These are phyloP conservation scores for Epizoanthus ramosus DNA, from an alignment of 92 coral and sea anemone species.

Conservation along the genomic window DNA sequence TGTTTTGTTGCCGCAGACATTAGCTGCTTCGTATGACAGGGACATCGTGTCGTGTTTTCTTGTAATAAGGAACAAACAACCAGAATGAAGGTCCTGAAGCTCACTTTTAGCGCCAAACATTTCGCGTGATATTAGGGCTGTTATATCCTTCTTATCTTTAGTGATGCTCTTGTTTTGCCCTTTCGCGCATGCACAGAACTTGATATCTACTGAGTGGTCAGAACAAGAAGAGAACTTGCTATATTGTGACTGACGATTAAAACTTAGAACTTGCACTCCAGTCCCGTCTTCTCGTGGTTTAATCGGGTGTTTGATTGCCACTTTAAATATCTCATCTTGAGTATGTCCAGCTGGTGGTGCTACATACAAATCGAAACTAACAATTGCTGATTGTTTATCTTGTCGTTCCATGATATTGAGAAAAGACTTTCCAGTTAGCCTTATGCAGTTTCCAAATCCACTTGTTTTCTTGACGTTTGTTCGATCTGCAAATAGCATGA, in stretches of 20 bases:
- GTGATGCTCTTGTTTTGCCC: conserved; percentile 16
- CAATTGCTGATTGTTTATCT: too few relatives aligned
- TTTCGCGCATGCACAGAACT: conserved; percentile 27
- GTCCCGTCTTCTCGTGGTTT: too few relatives aligned
- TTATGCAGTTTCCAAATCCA: too few relatives aligned
- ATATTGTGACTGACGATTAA: conserved; percentile 21
- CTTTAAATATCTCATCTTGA: too few relatives aligned
- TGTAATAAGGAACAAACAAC: conserved; percentile 56
- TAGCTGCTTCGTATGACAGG: conserved; percentile 49
- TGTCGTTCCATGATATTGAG: too few relatives aligned
- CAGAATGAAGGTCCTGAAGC: conserved; percentile 38
- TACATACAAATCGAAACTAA: too few relatives aligned
- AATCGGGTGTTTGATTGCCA: too few relatives aligned
- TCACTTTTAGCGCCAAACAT: conserved; percentile 56
- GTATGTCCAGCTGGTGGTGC: too few relatives aligned
- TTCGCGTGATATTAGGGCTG: not conserved
- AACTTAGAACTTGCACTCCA: too few relatives aligned
- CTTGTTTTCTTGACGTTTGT: not conserved
- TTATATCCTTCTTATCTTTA: conserved; percentile 30
- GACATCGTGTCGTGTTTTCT: conserved; percentile 55
- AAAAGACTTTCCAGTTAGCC: too few relatives aligned
- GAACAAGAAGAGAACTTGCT: conserved; percentile 16
- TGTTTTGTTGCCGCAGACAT: conserved; percentile 44
- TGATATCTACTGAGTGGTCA: conserved; percentile 15
- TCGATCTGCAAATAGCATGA: too few relatives aligned